phyloP scores from a whole-genome alignment of 2,888 invertebrate genomes.

The Steinernema scapterisci region DNA sequence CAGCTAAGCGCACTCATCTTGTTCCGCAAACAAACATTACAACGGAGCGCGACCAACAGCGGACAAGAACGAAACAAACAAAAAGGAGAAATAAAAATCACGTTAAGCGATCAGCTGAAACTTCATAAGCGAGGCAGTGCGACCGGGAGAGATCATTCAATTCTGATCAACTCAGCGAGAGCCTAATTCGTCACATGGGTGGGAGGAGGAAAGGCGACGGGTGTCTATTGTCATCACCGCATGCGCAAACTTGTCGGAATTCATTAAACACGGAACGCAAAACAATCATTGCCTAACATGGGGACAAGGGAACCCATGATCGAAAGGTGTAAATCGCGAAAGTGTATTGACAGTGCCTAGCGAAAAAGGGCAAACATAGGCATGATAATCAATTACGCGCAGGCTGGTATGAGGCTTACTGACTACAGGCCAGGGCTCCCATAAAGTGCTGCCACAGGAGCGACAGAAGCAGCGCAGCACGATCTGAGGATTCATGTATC shows the following conservation, averaged over 20 bases:
- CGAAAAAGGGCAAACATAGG: not conserved
- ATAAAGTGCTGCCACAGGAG: too few relatives aligned
- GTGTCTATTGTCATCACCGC: constrained; percentile 17
- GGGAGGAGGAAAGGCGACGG: not conserved
- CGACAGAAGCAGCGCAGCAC: not conserved
- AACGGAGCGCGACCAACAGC: too few relatives aligned
- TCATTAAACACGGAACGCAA: constrained; percentile 6
- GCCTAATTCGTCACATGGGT: constrained; percentile 26
- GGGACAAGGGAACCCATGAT: not conserved
- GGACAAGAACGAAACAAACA: not conserved
- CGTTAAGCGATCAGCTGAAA: not conserved
- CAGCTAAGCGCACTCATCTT: not conserved
- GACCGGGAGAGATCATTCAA: not conserved
- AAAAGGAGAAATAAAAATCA: constrained; percentile 11
- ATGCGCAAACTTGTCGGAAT: constrained; percentile 30
- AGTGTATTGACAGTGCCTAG: not conserved
- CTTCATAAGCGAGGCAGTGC: not conserved
- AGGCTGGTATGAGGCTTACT: too few relatives aligned
- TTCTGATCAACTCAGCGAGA: not conserved
- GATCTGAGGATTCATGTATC: not conserved
- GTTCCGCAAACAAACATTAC: constrained; percentile 19
- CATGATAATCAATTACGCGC: too few relatives aligned
- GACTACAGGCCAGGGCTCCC: too few relatives aligned
- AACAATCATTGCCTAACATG: constrained; percentile 1
- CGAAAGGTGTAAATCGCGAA: not conserved